A percentile compares a stretch with the other conserved stretches of the same genome.
Evolutionary conservation across 1,140 invertebrate genomes (phyloP).

Genomic region (Leptopilina boulardi): DNA sequence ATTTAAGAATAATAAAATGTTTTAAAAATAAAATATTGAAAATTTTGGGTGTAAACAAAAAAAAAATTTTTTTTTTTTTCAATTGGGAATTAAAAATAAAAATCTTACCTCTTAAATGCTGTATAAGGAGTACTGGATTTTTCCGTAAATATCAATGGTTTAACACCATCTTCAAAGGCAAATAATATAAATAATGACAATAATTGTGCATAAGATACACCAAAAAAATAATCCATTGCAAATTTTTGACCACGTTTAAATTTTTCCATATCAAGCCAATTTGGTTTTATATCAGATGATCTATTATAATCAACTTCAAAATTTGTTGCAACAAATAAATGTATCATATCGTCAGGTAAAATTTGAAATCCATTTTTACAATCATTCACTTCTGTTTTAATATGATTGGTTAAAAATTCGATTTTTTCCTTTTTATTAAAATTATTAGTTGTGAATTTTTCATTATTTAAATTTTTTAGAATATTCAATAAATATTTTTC

Average conservation of each 20-base stretch:
- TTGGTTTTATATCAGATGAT: slow-evolving; percentile 46
- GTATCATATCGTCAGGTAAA: not conserved
- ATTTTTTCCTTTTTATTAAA: not conserved
- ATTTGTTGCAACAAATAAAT: slow-evolving; percentile 30
- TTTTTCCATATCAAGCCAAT: slow-evolving; percentile 67
- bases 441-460: not conserved
- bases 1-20: no score
- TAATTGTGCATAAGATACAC: slow-evolving; percentile 79
- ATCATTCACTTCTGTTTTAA: not conserved
- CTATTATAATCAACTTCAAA: slow-evolving; percentile 53
- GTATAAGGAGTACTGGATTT: slow-evolving; percentile 79
- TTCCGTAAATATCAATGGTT: slow-evolving; percentile 80
- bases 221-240: slow-evolving; percentile 78
- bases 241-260: slow-evolving; percentile 81
- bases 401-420: not conserved
- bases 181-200: slow-evolving; percentile 80
- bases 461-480: not conserved
- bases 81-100: no score
- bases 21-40: no score
- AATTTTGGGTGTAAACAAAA: not conserved
- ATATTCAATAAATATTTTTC: not conserved
- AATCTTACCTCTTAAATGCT: slow-evolving; percentile 85
- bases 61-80: no score
- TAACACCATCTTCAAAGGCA: slow-evolving; percentile 80
- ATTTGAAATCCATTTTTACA: not conserved